Evolutionary conservation across 35 echinoderm and acorn worm species (phyloP).

Genomic region (Heliocidaris tuberculata): DNA sequence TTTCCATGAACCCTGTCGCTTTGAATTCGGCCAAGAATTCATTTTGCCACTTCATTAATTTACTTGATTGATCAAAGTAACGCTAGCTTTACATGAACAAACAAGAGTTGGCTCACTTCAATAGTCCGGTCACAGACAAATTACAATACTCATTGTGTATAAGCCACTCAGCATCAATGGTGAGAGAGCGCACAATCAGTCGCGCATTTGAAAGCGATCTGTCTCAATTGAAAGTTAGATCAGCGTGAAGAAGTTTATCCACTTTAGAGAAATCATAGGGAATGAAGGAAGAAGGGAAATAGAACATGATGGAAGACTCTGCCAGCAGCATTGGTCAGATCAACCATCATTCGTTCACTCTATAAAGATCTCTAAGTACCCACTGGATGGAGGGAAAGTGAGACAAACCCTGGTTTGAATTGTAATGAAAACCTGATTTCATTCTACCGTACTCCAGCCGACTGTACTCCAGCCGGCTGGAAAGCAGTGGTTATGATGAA

Average conservation of each 20-base stretch:
- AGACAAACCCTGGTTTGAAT: neutral
- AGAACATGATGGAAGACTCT: slow-evolving; percentile 12
- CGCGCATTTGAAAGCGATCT: neutral
- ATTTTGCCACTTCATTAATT: slow-evolving; percentile 26
- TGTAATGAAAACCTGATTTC: neutral
- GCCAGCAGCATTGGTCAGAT: slow-evolving; percentile 14
- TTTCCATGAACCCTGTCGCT: neutral
- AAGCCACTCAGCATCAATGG: neutral
- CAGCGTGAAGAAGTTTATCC: slow-evolving; percentile 36
- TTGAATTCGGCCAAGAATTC: neutral
- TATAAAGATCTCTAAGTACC: slow-evolving; percentile 27
- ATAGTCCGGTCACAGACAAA: slow-evolving; percentile 22
- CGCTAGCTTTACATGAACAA: slow-evolving; percentile 28
- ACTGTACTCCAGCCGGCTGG: neutral
- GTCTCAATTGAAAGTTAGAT: slow-evolving; percentile 31
- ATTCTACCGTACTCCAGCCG: neutral
- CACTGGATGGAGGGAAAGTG: neutral
- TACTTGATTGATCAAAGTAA: slow-evolving; percentile 11
- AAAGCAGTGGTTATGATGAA: neutral
- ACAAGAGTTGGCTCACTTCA: neutral
- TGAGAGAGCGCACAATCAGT: neutral
- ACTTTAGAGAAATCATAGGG: neutral
- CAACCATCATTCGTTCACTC: slow-evolving; percentile 18
- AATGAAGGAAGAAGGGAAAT: neutral
- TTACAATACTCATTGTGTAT: slow-evolving; percentile 36